A percentile compares a stretch with the other conserved stretches of the same genome.
Evolutionary conservation across 2,113 vertebrate species (phyloP).

Genomic region (Dromaius novaehollandiae): DNA sequence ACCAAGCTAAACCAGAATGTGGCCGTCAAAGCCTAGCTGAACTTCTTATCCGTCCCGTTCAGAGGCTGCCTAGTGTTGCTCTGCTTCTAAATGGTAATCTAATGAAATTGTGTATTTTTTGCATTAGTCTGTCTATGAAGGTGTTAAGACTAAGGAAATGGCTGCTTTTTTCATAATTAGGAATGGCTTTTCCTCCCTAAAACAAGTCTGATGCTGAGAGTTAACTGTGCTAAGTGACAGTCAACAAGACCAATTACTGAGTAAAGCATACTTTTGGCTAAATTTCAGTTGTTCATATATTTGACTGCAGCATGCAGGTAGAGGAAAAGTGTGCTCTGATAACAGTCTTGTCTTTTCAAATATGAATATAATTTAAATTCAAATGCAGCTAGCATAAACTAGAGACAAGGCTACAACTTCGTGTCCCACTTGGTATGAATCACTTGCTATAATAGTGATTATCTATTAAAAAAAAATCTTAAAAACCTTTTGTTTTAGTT

Average conservation of each 20-base stretch:
- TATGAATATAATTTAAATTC: neutral
- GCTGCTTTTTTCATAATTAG: neutral
- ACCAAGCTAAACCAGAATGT: constrained; percentile 96
- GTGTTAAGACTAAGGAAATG: neutral
- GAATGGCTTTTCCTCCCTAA: neutral
- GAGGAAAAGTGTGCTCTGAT: neutral
- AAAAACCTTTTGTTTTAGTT: neutral
- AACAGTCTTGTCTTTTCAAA: neutral
- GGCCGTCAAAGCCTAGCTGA: constrained; percentile 94
- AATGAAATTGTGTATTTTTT: neutral
- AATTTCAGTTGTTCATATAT: neutral
- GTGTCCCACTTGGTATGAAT: neutral
- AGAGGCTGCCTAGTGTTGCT: constrained; percentile 94
- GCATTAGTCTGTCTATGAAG: neutral
- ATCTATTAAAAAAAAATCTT: neutral
- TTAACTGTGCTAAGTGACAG: neutral
- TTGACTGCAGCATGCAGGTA: neutral
- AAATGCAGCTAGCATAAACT: neutral
- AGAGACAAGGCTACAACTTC: neutral
- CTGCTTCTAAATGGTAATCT: constrained; percentile 92
- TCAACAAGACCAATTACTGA: neutral
- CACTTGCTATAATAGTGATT: neutral
- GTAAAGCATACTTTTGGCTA: neutral
- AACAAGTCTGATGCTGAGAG: neutral
- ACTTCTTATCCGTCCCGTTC: constrained; percentile 95